phyloP scores from a whole-genome alignment of 2,113 vertebrate genomes.

The Phalacrocorax aristotelis region DNA sequence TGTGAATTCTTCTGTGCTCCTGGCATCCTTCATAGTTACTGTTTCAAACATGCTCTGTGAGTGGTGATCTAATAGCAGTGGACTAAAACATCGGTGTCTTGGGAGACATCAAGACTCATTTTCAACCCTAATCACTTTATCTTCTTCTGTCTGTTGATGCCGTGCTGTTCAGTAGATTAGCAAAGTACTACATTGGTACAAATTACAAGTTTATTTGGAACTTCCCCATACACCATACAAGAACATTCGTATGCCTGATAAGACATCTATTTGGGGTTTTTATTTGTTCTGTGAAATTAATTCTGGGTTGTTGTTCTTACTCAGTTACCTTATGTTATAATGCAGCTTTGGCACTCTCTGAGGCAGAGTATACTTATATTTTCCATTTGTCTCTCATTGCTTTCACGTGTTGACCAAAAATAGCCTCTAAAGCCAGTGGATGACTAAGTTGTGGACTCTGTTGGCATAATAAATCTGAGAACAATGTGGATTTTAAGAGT shows the following conservation, averaged over 20 bases:
- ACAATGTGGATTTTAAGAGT: neutral
- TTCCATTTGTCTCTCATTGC: neutral
- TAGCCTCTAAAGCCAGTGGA: neutral
- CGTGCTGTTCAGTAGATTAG: neutral
- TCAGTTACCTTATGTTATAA: neutral
- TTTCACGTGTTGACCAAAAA: neutral
- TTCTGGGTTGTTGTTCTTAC: neutral
- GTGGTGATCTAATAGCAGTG: neutral
- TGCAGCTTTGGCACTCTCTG: neutral
- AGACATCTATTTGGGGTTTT: accelerated
- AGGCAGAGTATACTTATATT: neutral
- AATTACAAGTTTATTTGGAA: neutral
- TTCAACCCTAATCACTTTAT: neutral
- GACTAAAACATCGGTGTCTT: neutral
- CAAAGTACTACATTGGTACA: neutral
- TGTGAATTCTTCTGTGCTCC: neutral
- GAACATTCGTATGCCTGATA: neutral
- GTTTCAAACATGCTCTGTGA: neutral
- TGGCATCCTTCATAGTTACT: neutral
- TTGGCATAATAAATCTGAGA: neutral
- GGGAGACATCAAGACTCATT: neutral
- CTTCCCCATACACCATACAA: neutral
- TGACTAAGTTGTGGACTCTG: neutral
- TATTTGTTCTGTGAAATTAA: neutral
- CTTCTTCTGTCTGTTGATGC: neutral